phyloP scores from a whole-genome alignment of 2,797 vertebrate genomes.

The Lacerta bilineata region DNA sequence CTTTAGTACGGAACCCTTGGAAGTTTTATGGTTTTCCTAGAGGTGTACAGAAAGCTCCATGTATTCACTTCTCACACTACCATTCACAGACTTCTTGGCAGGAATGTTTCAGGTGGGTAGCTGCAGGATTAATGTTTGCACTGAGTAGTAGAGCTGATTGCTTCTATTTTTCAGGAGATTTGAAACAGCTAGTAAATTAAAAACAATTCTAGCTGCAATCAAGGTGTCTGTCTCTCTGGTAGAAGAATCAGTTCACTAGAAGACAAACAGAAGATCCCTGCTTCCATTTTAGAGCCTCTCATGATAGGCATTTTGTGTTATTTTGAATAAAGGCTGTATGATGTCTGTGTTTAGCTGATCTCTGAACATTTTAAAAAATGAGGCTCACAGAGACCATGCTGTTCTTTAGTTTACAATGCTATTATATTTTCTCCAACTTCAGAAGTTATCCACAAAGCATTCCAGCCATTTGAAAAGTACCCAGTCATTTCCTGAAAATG shows the following conservation, averaged over 20 bases:
- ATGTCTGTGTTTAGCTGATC: background rate
- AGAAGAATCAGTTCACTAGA: background rate
- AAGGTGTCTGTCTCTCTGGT: background rate
- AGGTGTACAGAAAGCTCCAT: background rate
- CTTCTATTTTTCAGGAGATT: conserved; percentile 18
- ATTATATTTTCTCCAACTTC: background rate
- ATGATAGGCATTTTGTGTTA: background rate
- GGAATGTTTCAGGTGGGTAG: conserved; percentile 13
- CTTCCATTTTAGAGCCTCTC: background rate
- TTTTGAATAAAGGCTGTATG: conserved; percentile 6
- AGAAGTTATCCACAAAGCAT: background rate
- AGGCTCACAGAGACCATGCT: background rate
- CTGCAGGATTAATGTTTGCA: conserved; percentile 8
- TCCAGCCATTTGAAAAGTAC: background rate
- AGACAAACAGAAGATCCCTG: background rate
- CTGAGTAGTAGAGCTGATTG: conserved; percentile 1
- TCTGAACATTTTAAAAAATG: conserved; percentile 13
- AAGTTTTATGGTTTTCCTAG: background rate
- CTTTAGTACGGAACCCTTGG: background rate
- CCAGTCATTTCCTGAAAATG: background rate
- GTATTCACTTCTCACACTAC: background rate
- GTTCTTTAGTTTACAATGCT: background rate
- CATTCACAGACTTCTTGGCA: background rate
- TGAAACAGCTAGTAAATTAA: conserved; percentile 6
- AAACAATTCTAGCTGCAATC: conserved; percentile 5